Percentiles rank a stretch among this genome's conserved stretches.
Conservation (phyloP, 1,140 invertebrate genomes). For the Nasonia giraulti region DNA sequence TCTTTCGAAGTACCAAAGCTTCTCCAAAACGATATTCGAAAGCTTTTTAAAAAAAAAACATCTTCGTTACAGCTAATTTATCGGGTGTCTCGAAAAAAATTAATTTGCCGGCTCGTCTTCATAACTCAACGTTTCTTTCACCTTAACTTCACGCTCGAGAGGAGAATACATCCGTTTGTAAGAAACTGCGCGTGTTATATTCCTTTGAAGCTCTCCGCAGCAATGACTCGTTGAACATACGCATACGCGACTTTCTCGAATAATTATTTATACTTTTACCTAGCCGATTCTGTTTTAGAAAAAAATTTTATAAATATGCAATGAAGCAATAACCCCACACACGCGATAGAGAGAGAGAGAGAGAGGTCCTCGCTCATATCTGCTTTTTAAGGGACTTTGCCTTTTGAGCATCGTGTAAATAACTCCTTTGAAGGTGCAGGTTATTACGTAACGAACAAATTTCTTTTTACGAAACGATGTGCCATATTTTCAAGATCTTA, state of each 20-base stretch:
- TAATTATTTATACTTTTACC: constrained; percentile 31
- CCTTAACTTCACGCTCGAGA: background rate
- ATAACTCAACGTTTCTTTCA: background rate
- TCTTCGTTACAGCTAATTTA: too few relatives aligned
- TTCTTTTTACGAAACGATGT: background rate
- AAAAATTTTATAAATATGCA: constrained; percentile 8
- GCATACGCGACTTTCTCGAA: constrained; percentile 18
- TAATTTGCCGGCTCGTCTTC: background rate
- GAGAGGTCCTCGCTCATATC: background rate
- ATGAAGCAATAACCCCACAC: background rate
- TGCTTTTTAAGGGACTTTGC: background rate
- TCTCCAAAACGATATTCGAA: too few relatives aligned
- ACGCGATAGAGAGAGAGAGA: too few relatives aligned
- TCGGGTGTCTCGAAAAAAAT: background rate
- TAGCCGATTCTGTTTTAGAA: background rate
- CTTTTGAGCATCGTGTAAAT: background rate
- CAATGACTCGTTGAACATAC: background rate
- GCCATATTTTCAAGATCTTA: background rate
- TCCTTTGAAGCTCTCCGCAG: background rate
- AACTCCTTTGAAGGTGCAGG: background rate
- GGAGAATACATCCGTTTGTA: background rate
- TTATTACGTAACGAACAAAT: background rate
- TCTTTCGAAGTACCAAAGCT: too few relatives aligned
- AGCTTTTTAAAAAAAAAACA: too few relatives aligned
- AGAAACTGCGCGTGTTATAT: background rate